Percentiles rank a stretch among this genome's conserved stretches.
These are phyloP conservation scores for Xestoiulus laeticollis DNA, from an alignment of 2,888 invertebrate species.

Conservation along the genomic window DNA sequence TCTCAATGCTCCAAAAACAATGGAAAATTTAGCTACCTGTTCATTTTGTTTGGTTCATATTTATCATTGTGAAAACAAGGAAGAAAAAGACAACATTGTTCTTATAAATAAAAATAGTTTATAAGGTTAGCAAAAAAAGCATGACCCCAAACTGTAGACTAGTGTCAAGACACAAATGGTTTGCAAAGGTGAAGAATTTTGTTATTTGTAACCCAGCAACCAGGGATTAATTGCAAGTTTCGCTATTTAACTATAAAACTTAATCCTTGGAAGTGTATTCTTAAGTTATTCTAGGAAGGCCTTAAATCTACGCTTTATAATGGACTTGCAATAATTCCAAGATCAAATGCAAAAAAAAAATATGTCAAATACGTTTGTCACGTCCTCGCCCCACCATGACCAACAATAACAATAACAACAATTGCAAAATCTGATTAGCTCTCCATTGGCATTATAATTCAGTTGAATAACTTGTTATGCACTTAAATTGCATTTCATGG, in stretches of 20 bases:
- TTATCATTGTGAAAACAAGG: constrained; percentile 34
- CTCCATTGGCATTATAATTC: background rate
- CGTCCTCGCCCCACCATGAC: background rate
- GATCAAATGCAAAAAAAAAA: constrained; percentile 18
- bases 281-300: background rate
- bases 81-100: background rate
- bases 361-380: background rate
- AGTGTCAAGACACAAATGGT: background rate
- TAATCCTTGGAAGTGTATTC: constrained; percentile 4
- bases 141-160: background rate
- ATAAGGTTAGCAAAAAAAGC: background rate
- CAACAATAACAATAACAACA: background rate
- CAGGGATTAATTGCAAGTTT: background rate
- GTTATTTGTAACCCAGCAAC: background rate
- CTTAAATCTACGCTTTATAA: background rate
- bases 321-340: background rate
- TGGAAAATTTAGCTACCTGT: background rate
- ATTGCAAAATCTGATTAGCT: background rate
- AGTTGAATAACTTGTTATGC: background rate
- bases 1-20: background rate
- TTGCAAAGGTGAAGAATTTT: background rate
- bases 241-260: background rate
- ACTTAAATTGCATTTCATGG: background rate
- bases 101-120: constrained; percentile 18
- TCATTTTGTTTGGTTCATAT: background rate